phyloP scores from a whole-genome alignment of 2,113 vertebrate species.

The Embiotoca jacksoni region DNA sequence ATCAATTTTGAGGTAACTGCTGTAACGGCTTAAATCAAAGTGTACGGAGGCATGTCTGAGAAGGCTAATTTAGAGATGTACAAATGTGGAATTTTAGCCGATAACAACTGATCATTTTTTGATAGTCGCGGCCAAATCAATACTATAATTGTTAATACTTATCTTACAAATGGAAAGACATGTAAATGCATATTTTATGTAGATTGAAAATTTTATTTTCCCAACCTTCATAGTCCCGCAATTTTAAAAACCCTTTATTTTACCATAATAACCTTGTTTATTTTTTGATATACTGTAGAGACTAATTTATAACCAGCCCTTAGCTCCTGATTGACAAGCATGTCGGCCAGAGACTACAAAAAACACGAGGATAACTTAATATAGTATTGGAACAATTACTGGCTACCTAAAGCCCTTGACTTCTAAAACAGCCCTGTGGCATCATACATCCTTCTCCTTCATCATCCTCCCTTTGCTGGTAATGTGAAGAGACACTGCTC shows the following conservation, averaged over 20 bases:
- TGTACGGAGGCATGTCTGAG: conserved; percentile 22
- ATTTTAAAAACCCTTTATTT: no score
- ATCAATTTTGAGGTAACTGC: conserved; percentile 27
- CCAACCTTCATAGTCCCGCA: neutral
- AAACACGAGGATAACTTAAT: neutral
- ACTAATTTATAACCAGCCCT: neutral
- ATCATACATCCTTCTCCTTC: neutral
- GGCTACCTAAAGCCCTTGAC: neutral
- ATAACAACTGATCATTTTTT: neutral
- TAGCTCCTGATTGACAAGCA: neutral
- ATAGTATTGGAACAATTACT: neutral
- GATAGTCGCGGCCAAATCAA: neutral
- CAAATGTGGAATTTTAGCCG: neutral
- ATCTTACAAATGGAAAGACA: no score
- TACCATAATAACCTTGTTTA: no score
- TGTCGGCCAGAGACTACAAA: neutral
- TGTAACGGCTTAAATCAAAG: conserved; percentile 12
- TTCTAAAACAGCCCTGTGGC: neutral
- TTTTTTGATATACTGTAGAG: neutral
- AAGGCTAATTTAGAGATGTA: conserved; percentile 10
- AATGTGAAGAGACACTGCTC: neutral
- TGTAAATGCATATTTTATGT: no score
- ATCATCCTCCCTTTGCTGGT: neutral
- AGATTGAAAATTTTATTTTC: neutral
- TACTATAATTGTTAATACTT: neutral